Evolutionary conservation across 2,113 vertebrate species (phyloP).

Genomic region (Orycteropus afer): DNA sequence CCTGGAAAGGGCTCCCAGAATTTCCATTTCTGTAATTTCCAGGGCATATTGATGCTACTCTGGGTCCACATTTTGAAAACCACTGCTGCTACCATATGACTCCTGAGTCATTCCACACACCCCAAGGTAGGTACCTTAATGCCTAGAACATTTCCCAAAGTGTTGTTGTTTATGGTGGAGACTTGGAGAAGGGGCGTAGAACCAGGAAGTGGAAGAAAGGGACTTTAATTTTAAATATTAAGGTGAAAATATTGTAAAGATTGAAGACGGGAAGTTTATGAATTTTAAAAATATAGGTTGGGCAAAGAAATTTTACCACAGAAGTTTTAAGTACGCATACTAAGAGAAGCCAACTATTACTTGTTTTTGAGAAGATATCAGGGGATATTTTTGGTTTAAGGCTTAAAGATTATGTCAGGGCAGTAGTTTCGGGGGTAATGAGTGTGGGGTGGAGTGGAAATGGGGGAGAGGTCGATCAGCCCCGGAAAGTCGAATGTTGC

Average conservation of each 20-base stretch:
- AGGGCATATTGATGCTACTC: accelerated
- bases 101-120: not conserved
- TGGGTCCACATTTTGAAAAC: not conserved
- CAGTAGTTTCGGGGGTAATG: no score
- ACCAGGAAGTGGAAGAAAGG: not conserved
- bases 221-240: not conserved
- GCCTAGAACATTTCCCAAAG: not conserved
- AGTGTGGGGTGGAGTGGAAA: no score
- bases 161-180: not conserved
- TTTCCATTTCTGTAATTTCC: not conserved
- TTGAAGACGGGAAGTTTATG: not conserved
- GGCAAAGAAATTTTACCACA: not conserved
- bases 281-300: not conserved
- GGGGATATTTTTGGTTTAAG: no score
- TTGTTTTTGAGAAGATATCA: no score
- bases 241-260: not conserved
- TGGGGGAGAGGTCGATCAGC: no score
- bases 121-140: not conserved
- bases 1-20: not conserved
- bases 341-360: no score
- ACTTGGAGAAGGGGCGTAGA: not conserved
- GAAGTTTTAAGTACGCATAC: no score
- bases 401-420: no score
- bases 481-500: no score
- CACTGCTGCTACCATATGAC: accelerated